Percentiles rank a stretch among this genome's conserved stretches.
Conservation (phyloP, 2,888 invertebrate species). For the Glomeris marginata region DNA sequence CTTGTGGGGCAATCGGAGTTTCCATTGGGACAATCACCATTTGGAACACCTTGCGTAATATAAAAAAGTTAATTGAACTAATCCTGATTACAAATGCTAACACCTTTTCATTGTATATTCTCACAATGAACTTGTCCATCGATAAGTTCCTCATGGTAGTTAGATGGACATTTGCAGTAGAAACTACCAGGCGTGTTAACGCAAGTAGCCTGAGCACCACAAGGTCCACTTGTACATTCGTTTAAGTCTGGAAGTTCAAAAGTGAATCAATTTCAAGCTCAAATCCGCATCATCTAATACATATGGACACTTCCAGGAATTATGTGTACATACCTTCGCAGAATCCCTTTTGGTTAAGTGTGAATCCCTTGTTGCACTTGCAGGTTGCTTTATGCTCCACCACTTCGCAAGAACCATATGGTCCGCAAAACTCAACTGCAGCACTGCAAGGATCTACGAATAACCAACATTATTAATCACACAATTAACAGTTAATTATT, state of each 20-base stretch:
- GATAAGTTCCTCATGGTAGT: conserved; percentile 24
- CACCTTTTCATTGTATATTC: too few species aligned
- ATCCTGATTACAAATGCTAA: neutral
- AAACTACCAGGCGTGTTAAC: conserved; percentile 63
- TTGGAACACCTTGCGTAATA: conserved; percentile 8
- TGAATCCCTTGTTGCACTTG: conserved; percentile 57
- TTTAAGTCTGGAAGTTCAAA: conserved; percentile 43
- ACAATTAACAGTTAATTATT: too few species aligned
- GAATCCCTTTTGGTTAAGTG: conserved; percentile 41
- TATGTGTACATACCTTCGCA: conserved; percentile 47
- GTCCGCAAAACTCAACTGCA: conserved; percentile 48
- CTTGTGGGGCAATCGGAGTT: conserved; percentile 24
- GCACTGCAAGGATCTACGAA: conserved; percentile 70
- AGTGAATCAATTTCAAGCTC: neutral
- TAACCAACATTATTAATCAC: too few species aligned
- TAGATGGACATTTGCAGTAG: conserved; percentile 58
- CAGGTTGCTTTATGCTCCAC: conserved; percentile 56
- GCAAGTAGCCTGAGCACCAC: conserved; percentile 61
- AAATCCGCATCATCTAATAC: too few species aligned
- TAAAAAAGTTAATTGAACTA: neutral
- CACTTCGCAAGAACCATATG: conserved; percentile 55
- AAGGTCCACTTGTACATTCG: conserved; percentile 57
- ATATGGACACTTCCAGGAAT: neutral
- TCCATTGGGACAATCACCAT: conserved; percentile 40
- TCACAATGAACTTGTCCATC: conserved; percentile 14